Base-by-base conservation (phyloP, 2,113 vertebrate genomes). In the Bettongia penicillata region DNA sequence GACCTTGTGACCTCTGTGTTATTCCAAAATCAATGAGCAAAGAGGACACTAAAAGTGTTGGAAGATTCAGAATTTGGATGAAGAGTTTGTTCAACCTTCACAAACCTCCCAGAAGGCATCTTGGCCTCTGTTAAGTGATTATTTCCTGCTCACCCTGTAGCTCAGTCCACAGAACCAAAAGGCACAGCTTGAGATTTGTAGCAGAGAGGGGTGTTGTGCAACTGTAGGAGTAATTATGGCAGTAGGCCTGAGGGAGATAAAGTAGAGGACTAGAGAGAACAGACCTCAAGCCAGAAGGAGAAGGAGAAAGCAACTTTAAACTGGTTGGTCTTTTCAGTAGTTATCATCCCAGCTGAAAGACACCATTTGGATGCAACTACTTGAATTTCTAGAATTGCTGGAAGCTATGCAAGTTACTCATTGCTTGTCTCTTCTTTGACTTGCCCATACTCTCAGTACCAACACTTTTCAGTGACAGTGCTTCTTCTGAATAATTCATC, bases 311-410 rank as follows among this genome's bases (percentile, higher is more conserved):
- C 19, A 84, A 84, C 37, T 43, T 43, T 84, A 84, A 84, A 84
- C 16, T 43, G 68, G 68, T 94, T 90, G 89, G 84, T 5, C 7
- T 12, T 92, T 91, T 68, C 9, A 24, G 8, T 91, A 19, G n/a
- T 91, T 92, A 57, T 93, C 90, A 53, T 95, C 50, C 52, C 51
- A 95, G 12, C 53, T 89, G 51, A 91, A 31, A 31, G 23, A 26
- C 55, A 84, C 50, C 11, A 55, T 92, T 24, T 84, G 68, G 16
- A 8, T 43, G n/a, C 68, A 84, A 43, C 68, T 43, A 19, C 68
- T 19, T 84, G 51, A 90, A 61, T 90, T 91, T 90, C 53, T 90
- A 11, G 43, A 53, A 37, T 68, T 90, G 24, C 51, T 93, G 51
- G 53, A 1, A 51, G 43, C 48, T 93, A 61, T 84, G n/a, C 37